phyloP scores from a whole-genome alignment of 2,888 invertebrate genomes.

The Agonopterix heracliana region DNA sequence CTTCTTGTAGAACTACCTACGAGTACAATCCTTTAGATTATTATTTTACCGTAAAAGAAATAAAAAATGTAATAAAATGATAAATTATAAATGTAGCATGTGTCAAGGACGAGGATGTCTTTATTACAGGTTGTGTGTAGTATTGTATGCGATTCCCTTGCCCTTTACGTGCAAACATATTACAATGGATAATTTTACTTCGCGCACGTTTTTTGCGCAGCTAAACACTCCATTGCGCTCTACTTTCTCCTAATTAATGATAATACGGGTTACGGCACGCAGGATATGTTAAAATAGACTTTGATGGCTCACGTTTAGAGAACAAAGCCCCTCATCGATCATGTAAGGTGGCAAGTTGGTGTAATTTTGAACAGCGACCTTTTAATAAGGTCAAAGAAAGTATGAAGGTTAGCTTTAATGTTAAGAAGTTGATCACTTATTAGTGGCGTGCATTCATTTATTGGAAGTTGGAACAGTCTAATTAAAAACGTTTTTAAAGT shows the following conservation, averaged over 20 bases:
- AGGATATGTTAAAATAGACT: not conserved
- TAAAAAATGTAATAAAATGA: too few relatives aligned
- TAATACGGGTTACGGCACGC: conserved; percentile 4
- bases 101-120: too few relatives aligned
- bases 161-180: conserved; percentile 51
- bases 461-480: too few relatives aligned
- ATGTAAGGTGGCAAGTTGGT: conserved; percentile 4
- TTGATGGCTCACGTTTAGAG: not conserved
- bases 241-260: conserved; percentile 59
- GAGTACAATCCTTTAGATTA: too few relatives aligned
- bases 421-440: not conserved
- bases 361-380: conserved; percentile 9
- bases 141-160: conserved; percentile 17
- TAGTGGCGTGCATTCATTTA: not conserved
- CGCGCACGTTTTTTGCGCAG: conserved; percentile 32
- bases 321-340: not conserved
- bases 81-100: too few relatives aligned
- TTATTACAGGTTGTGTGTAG: too few relatives aligned
- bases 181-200: conserved; percentile 23
- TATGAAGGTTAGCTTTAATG: conserved; percentile 5
- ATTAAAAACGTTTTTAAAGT: too few relatives aligned
- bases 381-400: conserved; percentile 13
- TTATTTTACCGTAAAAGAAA: too few relatives aligned
- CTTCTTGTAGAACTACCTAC: too few relatives aligned
- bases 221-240: conserved; percentile 33